phyloP scores from a whole-genome alignment of 2,113 vertebrate genomes.

The Todiramphus saurophagus region DNA sequence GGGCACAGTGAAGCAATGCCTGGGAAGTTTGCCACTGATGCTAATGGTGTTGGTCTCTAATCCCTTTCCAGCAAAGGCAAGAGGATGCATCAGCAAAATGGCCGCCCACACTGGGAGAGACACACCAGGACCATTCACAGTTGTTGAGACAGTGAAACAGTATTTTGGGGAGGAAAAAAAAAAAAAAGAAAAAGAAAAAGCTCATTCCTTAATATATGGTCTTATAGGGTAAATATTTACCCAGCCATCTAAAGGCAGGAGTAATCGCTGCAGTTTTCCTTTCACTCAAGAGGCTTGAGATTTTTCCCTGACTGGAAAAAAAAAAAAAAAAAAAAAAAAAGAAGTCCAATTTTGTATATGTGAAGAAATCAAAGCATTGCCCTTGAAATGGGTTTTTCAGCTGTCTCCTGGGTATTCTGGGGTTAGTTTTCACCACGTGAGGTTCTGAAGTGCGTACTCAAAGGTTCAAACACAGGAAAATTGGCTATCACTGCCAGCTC shows the following conservation, averaged over 20 bases:
- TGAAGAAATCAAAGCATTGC: conserved; percentile 51
- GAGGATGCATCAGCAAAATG: conserved; percentile 48
- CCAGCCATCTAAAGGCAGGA: conserved; percentile 57
- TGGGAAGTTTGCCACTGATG: conserved; percentile 30
- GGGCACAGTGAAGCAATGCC: not conserved
- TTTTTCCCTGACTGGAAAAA: conserved; percentile 17
- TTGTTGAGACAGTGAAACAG: conserved; percentile 47
- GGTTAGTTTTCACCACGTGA: conserved; percentile 67
- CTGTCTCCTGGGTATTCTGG: conserved; percentile 59
- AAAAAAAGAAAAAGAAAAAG: conserved; percentile 30
- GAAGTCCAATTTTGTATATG: conserved; percentile 41
- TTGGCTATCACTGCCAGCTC: conserved; percentile 45
- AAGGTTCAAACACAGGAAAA: conserved; percentile 61
- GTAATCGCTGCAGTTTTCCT: conserved; percentile 55
- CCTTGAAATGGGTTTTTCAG: conserved; percentile 60
- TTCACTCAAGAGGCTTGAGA: conserved; percentile 50
- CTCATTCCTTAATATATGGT: conserved; percentile 59
- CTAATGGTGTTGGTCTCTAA: conserved; percentile 47
- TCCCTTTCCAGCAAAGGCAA: conserved; percentile 49
- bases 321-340: not conserved
- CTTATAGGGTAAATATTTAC: conserved; percentile 66
- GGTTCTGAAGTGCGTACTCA: conserved; percentile 66
- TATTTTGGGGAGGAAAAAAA: conserved; percentile 54
- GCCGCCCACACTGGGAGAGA: conserved; percentile 30
- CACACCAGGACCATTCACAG: conserved; percentile 52